Percentiles rank a stretch among this genome's conserved stretches.
Evolutionary conservation across 2,113 vertebrate genomes (phyloP).

Genomic region (Hylia prasina): DNA sequence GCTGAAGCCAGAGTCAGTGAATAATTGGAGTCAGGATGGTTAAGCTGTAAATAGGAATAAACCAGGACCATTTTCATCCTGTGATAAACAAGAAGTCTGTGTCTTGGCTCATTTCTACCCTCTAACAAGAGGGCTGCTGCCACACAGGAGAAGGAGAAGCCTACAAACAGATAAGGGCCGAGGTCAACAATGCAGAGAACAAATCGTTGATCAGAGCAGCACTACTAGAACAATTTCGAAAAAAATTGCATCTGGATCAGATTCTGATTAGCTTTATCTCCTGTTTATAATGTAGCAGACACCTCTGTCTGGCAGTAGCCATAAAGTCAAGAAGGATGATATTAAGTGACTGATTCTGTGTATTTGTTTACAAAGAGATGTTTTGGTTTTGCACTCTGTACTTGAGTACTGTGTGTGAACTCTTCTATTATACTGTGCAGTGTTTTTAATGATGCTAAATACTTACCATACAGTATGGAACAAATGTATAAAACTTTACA

Average conservation of each 20-base stretch:
- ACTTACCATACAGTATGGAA: neutral
- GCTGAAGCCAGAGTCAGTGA: neutral
- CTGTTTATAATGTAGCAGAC: neutral
- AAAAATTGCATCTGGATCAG: fast-evolving
- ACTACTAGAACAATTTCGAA: neutral
- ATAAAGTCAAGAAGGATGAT: neutral
- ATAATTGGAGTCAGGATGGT: neutral
- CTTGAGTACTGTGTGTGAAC: neutral
- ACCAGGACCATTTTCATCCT: neutral
- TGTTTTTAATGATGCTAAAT: neutral
- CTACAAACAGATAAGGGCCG: neutral
- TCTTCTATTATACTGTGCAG: neutral
- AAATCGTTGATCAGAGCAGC: neutral
- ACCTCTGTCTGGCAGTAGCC: neutral
- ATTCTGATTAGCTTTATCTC: neutral
- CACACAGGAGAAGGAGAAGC: neutral
- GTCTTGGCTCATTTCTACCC: neutral
- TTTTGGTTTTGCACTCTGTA: neutral
- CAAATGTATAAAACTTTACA: neutral
- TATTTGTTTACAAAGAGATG: neutral
- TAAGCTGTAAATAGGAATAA: neutral
- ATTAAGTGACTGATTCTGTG: neutral
- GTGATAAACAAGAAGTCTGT: neutral
- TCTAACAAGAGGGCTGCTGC: neutral
- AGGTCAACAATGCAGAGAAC: neutral